Percentiles rank a stretch among this genome's conserved stretches.
These are phyloP conservation scores for Cheilosia vulpina DNA, from an alignment of 2,888 invertebrate genomes.

Conservation along the genomic window DNA sequence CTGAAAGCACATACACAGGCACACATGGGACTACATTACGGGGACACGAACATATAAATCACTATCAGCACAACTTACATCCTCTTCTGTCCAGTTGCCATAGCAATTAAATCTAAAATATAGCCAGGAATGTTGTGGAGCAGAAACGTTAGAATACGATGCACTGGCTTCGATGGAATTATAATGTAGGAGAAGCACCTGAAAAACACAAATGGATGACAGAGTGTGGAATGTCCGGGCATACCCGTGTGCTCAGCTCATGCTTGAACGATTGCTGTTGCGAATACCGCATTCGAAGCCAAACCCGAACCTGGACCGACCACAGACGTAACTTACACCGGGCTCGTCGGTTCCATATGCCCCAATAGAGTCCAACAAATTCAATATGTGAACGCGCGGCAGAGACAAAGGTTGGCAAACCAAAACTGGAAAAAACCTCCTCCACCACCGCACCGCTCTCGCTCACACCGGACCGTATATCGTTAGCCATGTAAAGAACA, in stretches of 20 bases:
- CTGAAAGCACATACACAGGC: conserved; percentile 74
- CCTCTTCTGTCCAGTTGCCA: conserved; percentile 83
- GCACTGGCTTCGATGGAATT: conserved; percentile 83
- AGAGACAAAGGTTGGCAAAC: conserved; percentile 55
- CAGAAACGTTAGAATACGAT: conserved; percentile 82
- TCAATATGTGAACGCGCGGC: conserved; percentile 48
- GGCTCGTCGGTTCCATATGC: conserved; percentile 39
- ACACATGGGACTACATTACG: conserved; percentile 43
- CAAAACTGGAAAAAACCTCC: conserved; percentile 31
- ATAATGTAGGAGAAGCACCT: conserved; percentile 84
- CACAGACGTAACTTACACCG: conserved; percentile 64
- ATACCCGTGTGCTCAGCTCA: conserved; percentile 50
- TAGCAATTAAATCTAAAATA: conserved; percentile 83
- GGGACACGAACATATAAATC: conserved; percentile 56
- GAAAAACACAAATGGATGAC: conserved; percentile 77
- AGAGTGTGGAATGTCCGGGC: conserved; percentile 45
- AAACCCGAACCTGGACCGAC: conserved; percentile 62
- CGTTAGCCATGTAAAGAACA: conserved; percentile 60
- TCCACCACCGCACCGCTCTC: conserved; percentile 13
- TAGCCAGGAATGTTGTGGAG: conserved; percentile 83
- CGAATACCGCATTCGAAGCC: conserved; percentile 21
- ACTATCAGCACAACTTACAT: conserved; percentile 81
- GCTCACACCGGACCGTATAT: conserved; percentile 31
- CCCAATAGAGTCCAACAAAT: conserved; percentile 45
- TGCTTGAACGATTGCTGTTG: conserved; percentile 38